Percentiles rank a stretch among this genome's conserved stretches.
These are phyloP conservation scores for Rhingia rostrata DNA, from an alignment of 2,888 invertebrate species.

Conservation along the genomic window DNA sequence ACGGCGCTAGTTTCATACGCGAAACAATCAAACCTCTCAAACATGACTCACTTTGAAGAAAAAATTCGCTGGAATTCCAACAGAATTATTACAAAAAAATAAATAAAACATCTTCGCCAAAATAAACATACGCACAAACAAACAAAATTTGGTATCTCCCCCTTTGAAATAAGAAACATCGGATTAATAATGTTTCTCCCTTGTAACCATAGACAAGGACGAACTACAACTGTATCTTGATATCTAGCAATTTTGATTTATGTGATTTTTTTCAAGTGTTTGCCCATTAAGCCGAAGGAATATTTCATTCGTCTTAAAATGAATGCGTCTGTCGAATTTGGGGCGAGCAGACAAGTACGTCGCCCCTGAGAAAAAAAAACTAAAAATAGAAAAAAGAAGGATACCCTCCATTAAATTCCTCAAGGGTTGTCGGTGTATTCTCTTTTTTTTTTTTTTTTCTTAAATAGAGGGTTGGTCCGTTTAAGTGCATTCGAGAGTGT, in stretches of 20 bases:
- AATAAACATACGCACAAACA: neutral
- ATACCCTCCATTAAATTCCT: slow-evolving; percentile 22
- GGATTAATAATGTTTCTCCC: slow-evolving; percentile 5
- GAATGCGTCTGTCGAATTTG: slow-evolving; percentile 47
- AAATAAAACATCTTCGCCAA: neutral
- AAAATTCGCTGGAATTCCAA: slow-evolving; percentile 1
- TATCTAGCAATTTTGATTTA: slow-evolving; percentile 71
- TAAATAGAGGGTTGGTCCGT: slow-evolving; percentile 36
- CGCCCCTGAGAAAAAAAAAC: slow-evolving; percentile 4
- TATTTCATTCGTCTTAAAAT: slow-evolving; percentile 42
- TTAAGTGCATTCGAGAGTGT: slow-evolving; percentile 63
- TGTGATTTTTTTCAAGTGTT: slow-evolving; percentile 65
- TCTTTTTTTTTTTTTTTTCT: slow-evolving; percentile 25
- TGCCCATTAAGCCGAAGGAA: slow-evolving; percentile 65
- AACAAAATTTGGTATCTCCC: neutral
- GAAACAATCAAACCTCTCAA: neutral
- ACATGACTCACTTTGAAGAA: slow-evolving; percentile 6
- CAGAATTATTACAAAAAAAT: slow-evolving; percentile 10
- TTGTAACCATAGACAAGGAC: neutral
- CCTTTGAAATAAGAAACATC: neutral
- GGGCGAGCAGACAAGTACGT: slow-evolving; percentile 37
- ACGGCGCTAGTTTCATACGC: slow-evolving; percentile 2
- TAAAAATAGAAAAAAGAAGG: slow-evolving; percentile 1
- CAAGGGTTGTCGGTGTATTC: slow-evolving; percentile 9
- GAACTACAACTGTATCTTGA: slow-evolving; percentile 35